Evolutionary conservation across 2,888 invertebrate species (phyloP), one percentile per base, ranked within the genome.

Genomic region (Lasioglossum oenotherae): DNA sequence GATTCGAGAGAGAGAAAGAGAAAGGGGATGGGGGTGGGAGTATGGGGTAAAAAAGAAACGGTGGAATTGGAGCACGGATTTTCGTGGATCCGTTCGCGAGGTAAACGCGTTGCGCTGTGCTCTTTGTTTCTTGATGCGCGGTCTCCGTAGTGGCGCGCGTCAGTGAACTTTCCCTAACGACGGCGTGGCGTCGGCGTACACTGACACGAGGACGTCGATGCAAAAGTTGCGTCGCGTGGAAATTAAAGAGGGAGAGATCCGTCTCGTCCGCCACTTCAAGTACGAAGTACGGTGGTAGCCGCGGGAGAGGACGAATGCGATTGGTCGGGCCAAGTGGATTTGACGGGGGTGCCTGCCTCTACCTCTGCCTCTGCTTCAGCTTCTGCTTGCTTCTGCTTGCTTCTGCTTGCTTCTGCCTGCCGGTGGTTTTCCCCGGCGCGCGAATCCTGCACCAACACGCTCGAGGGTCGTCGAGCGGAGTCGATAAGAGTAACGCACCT

Each of bases 191-290:
- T 79, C 86, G 76, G 78, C 74, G 71, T 81, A 85, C 69, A 85
- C 85, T 81, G 86, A 86, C 87, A 83, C 78, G 86, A 35, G 74
- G 79, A 87, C 87, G 87, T 77, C 87, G 87, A 87, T 87, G 86
- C 81, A 80, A 85, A 86, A 90, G 88, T 84, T 87, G 85, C 85
- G 81, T 83, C 88, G 85, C 85, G 88, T 84, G 86, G 87, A 91
- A 90, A 89, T 91, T 89, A 89, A 89, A 89, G 89, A 87, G 86
- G 82, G 83, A 90, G 86, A 87, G 80, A 91, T 91, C 87, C 84
- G 87, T 91, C 88, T 89, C 89, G 89, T 89, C 86, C 87, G 88
- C 86, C 87, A 88, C 86, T 91, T 88, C 78, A 88, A 91, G 87
- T 86, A 87, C 84, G 80, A 84, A 78, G 87, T 78, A 87, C 86